Evolutionary conservation across 1,140 invertebrate species (phyloP), one percentile per base, ranked within the genome.

Genomic region (Colletes gigas): DNA sequence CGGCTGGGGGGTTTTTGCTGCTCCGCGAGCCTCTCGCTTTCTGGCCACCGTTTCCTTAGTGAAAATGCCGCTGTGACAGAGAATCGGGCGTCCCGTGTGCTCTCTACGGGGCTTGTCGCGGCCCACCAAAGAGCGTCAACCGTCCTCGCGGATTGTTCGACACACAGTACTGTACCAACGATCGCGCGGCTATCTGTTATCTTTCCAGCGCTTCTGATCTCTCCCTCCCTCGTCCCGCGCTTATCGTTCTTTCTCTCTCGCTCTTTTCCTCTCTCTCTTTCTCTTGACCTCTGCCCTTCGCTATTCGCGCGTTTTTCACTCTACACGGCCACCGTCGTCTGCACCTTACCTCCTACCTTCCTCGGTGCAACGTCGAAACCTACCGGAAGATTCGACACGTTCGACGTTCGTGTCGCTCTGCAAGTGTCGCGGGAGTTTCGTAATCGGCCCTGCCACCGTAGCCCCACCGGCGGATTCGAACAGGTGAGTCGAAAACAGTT

Each of bases 11-110:
- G 85, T 72, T 68, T 85, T 68, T 65, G 83, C 57, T 78, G n/a
- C 50, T 62, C 41, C 67, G 67, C 69, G 62, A 67, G 66, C 65
- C 78, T 76, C 81, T 82, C 76, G 82, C 62, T 74, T 73, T 79
- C 71, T 60, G 66, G 85, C 67, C 57, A 65, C 74, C 65, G 41
- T 62, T 86, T 77, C 71, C 21, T 86, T 74, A 86, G 85, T 88
- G 78, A 89, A 88, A 89, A 89, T 89, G 87, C 80, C 87, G 87
- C 88, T 85, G 71, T 83, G 88, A 89, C 76, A 80, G 74, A 71
- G 80, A 81, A 68, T 52, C 77, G 77, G 66, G 80, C 80, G 87
- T 83, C 67, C 66, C 75, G 74, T 83, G 84, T 82, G 72, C 72
- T 85, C 83, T 85, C 62, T 57, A 65, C 70, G 84, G 62, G 30